These are phyloP conservation scores for Thunnus thynnus DNA, from an alignment of 2,113 vertebrate genomes.

Conservation along the genomic window DNA sequence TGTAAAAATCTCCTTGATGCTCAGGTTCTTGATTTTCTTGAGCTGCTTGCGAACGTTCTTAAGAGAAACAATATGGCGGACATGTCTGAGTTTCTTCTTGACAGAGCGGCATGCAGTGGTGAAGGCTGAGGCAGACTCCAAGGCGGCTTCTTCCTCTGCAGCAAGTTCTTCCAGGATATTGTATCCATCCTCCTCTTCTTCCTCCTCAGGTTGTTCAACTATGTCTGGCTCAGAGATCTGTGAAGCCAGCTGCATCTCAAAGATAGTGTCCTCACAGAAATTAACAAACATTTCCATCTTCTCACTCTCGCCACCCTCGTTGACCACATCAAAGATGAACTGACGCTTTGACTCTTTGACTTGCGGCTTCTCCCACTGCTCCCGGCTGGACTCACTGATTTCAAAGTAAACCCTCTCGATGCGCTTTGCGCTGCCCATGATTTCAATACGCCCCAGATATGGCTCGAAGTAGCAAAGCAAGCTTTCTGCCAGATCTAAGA, in stretches of 20 bases:
- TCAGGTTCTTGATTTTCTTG: slow-evolving; percentile 93
- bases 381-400: slow-evolving; percentile 97
- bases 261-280: slow-evolving; percentile 98
- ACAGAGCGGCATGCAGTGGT: slow-evolving; percentile 87
- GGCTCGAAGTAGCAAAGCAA: slow-evolving; percentile 97
- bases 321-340: slow-evolving; percentile 98
- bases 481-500: slow-evolving; percentile 94
- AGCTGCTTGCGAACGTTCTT: slow-evolving; percentile 91
- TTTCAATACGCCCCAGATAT: slow-evolving; percentile 96
- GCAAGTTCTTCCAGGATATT: slow-evolving; percentile 84
- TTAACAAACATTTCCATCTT: slow-evolving; percentile 99
- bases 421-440: slow-evolving; percentile 96
- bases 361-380: slow-evolving; percentile 99
- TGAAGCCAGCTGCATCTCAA: slow-evolving; percentile 99
- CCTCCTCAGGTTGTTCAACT: slow-evolving; percentile 88
- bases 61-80: slow-evolving; percentile 87
- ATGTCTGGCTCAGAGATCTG: slow-evolving; percentile 95
- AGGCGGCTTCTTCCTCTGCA: slow-evolving; percentile 83
- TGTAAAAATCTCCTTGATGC: slow-evolving; percentile 90
- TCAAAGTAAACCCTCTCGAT: slow-evolving; percentile 98
- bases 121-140: slow-evolving; percentile 92
- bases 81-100: slow-evolving; percentile 84
- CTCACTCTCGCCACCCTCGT: slow-evolving; percentile 96
- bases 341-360: slow-evolving; percentile 98
- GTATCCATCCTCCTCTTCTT: slow-evolving; percentile 86